phyloP scores from a whole-genome alignment of 1,140 invertebrate species.

The Drosophila serrata region DNA sequence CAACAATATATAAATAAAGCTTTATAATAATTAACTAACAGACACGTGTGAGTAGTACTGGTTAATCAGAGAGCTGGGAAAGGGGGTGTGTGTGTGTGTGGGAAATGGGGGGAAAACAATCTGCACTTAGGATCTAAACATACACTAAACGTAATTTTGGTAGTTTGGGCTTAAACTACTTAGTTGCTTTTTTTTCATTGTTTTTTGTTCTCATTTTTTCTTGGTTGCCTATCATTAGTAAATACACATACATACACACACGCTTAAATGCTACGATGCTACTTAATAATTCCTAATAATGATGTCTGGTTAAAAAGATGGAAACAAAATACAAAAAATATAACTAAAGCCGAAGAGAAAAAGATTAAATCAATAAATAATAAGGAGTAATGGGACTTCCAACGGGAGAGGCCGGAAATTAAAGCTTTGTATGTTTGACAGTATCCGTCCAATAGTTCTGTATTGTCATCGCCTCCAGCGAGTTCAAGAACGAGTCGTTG shows the following conservation, averaged over 20 bases:
- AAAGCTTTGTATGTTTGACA: conserved; percentile 96
- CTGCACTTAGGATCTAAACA: conserved; percentile 60
- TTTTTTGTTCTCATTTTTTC: background rate
- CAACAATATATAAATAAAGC: conserved; percentile 53
- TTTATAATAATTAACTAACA: conserved; percentile 46
- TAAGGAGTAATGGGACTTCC: conserved; percentile 13
- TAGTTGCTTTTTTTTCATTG: conserved; percentile 45
- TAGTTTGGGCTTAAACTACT: conserved; percentile 73
- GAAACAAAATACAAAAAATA: conserved; percentile 9
- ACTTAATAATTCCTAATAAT: conserved; percentile 63
- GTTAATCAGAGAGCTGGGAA: conserved; percentile 7
- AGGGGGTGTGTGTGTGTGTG: background rate
- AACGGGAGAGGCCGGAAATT: conserved; percentile 77
- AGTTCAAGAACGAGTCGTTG: conserved; percentile 96
- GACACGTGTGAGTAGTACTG: conserved; percentile 17
- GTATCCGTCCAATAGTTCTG: conserved; percentile 97
- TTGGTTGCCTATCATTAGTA: conserved; percentile 71
- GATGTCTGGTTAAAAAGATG: conserved; percentile 44
- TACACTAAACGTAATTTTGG: conserved; percentile 75
- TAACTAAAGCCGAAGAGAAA: conserved; percentile 5
- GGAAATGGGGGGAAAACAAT: conserved; percentile 14
- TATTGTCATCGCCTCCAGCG: conserved; percentile 96
- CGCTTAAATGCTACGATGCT: conserved; percentile 64
- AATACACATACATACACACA: conserved; percentile 67
- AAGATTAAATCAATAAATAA: conserved; percentile 16